Percentiles rank a stretch among this genome's conserved stretches.
These are phyloP conservation scores for Pygocentrus nattereri DNA, from an alignment of 2,797 vertebrate genomes.

Conservation along the genomic window DNA sequence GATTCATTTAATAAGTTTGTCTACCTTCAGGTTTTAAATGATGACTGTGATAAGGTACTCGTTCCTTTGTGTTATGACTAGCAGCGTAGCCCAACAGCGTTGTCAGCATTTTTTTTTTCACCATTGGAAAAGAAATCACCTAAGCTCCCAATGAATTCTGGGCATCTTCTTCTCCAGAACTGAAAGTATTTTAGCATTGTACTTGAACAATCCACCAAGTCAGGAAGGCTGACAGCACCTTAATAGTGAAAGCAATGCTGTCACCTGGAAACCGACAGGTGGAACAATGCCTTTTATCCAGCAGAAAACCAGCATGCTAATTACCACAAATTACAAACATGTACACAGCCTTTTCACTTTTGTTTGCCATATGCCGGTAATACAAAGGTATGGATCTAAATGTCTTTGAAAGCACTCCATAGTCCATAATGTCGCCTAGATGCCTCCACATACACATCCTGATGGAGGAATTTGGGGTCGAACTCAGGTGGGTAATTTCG, in stretches of 20 bases:
- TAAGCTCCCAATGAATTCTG: neutral
- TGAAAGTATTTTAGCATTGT: neutral
- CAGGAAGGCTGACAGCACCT: neutral
- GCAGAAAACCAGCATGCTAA: neutral
- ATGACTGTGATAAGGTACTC: too few relatives aligned
- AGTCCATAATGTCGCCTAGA: conserved; percentile 28
- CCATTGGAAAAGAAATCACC: neutral
- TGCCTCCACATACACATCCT: conserved; percentile 33
- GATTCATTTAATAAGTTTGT: too few relatives aligned
- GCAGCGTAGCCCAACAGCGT: neutral
- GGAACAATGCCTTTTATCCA: conserved; percentile 15
- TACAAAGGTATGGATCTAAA: neutral
- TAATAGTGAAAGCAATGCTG: conserved; percentile 1
- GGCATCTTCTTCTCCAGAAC: neutral
- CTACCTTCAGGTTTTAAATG: too few relatives aligned
- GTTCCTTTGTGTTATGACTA: neutral
- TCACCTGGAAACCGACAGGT: neutral
- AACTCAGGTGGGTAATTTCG: conserved; percentile 22
- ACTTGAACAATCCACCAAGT: neutral
- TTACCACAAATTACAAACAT: conserved; percentile 1
- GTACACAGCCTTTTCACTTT: neutral
- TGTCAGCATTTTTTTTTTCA: neutral
- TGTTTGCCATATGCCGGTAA: neutral
- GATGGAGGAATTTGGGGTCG: conserved; percentile 7
- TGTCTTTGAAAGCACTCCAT: neutral